phyloP scores from a whole-genome alignment of 2,888 invertebrate species.

The Amphipyra berbera region DNA sequence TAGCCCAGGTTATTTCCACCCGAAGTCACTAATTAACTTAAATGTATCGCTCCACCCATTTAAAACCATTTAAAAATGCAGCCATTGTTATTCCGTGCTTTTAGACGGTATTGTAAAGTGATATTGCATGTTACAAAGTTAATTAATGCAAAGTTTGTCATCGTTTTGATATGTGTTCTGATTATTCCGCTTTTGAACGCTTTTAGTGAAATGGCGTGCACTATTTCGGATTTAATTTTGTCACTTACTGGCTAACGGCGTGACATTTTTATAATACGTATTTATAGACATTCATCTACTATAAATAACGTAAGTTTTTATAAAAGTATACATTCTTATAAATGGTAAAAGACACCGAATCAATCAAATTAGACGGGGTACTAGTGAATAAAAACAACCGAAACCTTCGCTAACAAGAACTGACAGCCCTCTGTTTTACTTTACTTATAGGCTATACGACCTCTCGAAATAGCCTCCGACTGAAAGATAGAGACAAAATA shows the following conservation, averaged over 20 bases:
- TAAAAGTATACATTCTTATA: not conserved
- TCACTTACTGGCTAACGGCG: not conserved
- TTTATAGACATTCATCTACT: not conserved
- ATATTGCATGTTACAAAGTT: constrained; percentile 42
- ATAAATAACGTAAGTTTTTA: not conserved
- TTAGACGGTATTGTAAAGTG: constrained; percentile 40
- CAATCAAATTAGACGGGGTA: constrained; percentile 70
- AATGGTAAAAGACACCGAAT: constrained; percentile 57
- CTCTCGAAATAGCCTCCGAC: constrained; percentile 72
- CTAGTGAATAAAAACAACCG: constrained; percentile 67
- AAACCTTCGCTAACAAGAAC: constrained; percentile 81
- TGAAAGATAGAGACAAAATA: constrained; percentile 64
- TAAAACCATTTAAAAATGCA: constrained; percentile 54
- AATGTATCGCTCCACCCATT: constrained; percentile 53
- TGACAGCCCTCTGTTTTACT: constrained; percentile 71
- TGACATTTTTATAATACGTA: no score
- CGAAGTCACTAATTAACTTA: constrained; percentile 79
- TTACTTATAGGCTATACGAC: constrained; percentile 68
- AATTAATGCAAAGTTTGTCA: constrained; percentile 36
- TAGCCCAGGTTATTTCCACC: constrained; percentile 77
- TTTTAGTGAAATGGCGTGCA: constrained; percentile 29
- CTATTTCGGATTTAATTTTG: constrained; percentile 10
- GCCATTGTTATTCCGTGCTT: constrained; percentile 40
- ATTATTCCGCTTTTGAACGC: constrained; percentile 27
- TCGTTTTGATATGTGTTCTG: constrained; percentile 29